Evolutionary conservation across 1,140 invertebrate species (phyloP), one percentile per base, ranked within the genome.

Genomic region (Galleria mellonella): DNA sequence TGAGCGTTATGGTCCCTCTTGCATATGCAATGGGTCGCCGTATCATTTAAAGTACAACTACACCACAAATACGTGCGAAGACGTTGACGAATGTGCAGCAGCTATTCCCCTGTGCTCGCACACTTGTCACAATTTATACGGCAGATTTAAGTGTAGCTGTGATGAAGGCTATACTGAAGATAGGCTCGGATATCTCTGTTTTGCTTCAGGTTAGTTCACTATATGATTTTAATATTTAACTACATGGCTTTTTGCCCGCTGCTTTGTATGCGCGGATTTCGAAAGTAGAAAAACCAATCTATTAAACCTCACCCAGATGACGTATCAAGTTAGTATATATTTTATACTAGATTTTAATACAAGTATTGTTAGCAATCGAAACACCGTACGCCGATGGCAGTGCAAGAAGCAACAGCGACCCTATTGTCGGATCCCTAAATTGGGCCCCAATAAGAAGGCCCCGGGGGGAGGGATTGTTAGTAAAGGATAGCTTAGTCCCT

Each of bases 81-180:
- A 87, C 47, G 54, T 72, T 2, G 73, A 86, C 54, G 83, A 87
- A 53, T 76, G 75, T 30, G 28, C 41, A n/a, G 32, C 58, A 9
- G 64, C 27, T 23, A 57, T 15, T 29, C 76, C 72, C 0, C 48
- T 47, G 0, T 99, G 97, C 60, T 93, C 94, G 43, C 97, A 99
- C 71, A 72, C 77, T 37, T 99, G 97, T 64, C 73, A 88, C 11
- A 97, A 98, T 68, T 89, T 78, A 0, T 83, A 85, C 0, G 96
- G 96, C 0, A 91, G 90, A 0, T 98, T 92, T 68, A 86, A 78
- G 4, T 99, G 97, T 68, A 86, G 87, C 30, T 98, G 97, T 77
- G 91, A 93, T 13, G 71, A 89, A 0, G 92, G 92, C 0, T 98
- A 95, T 66, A 87, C 86, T 10, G 74, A 92, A 13, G 86, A 91